These are phyloP conservation scores for Pelobates cultripes DNA, from an alignment of 2,797 vertebrate genomes.

Conservation along the genomic window DNA sequence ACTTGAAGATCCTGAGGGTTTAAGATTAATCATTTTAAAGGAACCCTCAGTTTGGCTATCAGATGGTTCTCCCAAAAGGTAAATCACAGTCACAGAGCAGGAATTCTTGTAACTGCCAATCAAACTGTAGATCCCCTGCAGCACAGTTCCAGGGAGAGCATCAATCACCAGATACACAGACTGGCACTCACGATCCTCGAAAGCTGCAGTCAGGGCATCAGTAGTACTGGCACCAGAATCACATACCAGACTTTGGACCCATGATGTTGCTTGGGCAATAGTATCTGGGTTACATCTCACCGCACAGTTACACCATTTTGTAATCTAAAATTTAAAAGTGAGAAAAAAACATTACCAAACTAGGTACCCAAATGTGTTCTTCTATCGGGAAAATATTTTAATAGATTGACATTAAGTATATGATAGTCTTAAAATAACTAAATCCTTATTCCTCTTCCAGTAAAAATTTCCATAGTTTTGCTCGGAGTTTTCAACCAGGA, in stretches of 20 bases:
- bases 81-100: not conserved
- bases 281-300: not conserved
- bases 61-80: not conserved
- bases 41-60: conserved; percentile 14
- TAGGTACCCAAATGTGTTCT: no score
- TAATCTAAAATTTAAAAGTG: conserved; percentile 7
- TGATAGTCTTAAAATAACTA: no score
- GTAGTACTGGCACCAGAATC: not conserved
- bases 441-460: no score
- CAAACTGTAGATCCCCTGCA: not conserved
- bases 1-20: not conserved
- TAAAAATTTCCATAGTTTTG: no score
- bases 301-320: not conserved
- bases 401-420: no score
- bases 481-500: no score
- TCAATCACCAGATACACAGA: conserved; percentile 4
- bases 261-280: conserved; percentile 22
- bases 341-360: no score
- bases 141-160: not conserved
- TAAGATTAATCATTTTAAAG: conserved; percentile 12
- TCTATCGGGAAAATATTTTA: no score
- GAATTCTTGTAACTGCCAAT: not conserved
- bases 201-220: not conserved
- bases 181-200: conserved; percentile 19
- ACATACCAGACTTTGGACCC: conserved; percentile 10